Evolutionary conservation across 2,797 vertebrate genomes (phyloP).

Genomic region (Cuniculus paca): DNA sequence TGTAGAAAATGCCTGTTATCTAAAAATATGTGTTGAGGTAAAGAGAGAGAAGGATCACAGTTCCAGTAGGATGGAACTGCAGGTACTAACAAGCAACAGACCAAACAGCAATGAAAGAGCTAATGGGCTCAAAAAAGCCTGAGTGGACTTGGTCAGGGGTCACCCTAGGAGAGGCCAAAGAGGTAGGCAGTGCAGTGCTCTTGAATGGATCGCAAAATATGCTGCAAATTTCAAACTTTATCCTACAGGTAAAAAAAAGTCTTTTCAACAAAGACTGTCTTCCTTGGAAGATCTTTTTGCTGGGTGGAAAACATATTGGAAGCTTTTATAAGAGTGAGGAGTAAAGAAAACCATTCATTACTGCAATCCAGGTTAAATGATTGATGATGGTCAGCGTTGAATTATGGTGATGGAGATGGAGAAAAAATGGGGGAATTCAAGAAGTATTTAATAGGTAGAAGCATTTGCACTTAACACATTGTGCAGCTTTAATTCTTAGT

Average conservation of each 20-base stretch:
- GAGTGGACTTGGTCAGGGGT: too few relatives aligned
- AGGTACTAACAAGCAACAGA: not conserved
- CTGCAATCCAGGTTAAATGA: not conserved
- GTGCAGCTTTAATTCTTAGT: constrained; percentile 28
- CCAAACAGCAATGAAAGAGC: not conserved
- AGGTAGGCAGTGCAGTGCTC: not conserved
- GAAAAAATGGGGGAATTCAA: not conserved
- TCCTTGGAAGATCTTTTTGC: not conserved
- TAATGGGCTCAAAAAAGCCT: not conserved
- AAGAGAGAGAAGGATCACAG: not conserved
- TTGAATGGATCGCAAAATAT: not conserved
- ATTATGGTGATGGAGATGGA: not conserved
- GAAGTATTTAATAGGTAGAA: not conserved
- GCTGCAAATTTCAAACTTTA: constrained; percentile 16
- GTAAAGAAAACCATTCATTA: not conserved
- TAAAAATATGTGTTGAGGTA: not conserved
- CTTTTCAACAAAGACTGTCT: not conserved
- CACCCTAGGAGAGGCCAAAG: not conserved
- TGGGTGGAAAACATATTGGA: not conserved
- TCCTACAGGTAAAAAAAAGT: not conserved
- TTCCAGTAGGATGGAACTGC: not conserved
- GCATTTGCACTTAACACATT: not conserved
- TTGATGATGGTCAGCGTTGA: not conserved
- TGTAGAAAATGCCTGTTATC: not conserved
- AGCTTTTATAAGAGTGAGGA: not conserved